Base-by-base conservation (phyloP, 2,113 vertebrate genomes). In the Cheirogaleus medius region DNA sequence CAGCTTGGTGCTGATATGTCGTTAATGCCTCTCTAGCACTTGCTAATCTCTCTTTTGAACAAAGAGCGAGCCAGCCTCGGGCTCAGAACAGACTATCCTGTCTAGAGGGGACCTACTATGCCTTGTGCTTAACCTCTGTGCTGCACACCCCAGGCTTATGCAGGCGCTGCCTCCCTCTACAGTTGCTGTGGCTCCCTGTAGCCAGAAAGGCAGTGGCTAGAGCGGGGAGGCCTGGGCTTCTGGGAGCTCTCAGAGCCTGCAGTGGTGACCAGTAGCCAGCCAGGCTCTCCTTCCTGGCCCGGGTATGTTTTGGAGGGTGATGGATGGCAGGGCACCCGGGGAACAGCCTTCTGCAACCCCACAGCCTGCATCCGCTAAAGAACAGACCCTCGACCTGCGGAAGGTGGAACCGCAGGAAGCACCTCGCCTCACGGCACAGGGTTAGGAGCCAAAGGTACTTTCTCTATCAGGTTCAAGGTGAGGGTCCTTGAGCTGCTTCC, bases 21-120 rank as follows among this genome's bases (percentile, higher is more conserved):
- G 42, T 86, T 80, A 73, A 82, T 27, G 6, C 56, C 82, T 89
- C 94, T 58, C 74, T n/a, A 83, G 90, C 58, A 27, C 83, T 74
- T 77, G 52, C 25, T 83, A 77, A 96, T 87, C 76, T 76, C 77
- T 87, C 73, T 64, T 64, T 71, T 60, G 83, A 88, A 71, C 20
- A 56, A 78, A 87, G 52, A 83, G 39, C 84, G 76, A 82, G 87
- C 52, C 85, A 54, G 86, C 73, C 63, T 82, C 18, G 2, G 71
- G 82, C 77, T 86, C 77, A 21, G 56, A 34, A 37, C 56, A 27
- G 42, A 58, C 44, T 56, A 5, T 3, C 18, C 25, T 47, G 74
- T 68, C 91, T 39, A 47, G 77, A 88, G 83, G 54, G n/a, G 63
- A 64, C 49, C 58, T 76, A 68, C 32, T 3, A 56, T 64, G 69